Evolutionary conservation across 2,113 vertebrate genomes (phyloP).

Genomic region (Xiphias gladius): DNA sequence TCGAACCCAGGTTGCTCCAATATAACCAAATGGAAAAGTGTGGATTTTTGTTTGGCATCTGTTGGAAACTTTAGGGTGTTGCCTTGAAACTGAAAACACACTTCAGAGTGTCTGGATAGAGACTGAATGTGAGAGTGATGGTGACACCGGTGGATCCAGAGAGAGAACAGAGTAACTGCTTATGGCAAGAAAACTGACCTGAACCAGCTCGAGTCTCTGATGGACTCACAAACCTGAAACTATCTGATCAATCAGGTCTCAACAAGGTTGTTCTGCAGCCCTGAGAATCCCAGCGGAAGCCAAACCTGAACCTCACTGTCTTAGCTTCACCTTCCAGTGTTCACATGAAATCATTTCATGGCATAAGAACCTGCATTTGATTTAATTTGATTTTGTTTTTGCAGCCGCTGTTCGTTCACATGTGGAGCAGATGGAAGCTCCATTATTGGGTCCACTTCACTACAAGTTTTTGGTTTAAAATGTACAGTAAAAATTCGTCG

Average conservation of each 20-base stretch:
- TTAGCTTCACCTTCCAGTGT: background rate
- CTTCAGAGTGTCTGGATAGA: slow-evolving; percentile 4
- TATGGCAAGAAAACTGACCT: slow-evolving; percentile 32
- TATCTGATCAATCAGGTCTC: slow-evolving; percentile 14
- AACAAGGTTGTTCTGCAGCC: slow-evolving; percentile 19
- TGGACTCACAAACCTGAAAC: slow-evolving; percentile 1
- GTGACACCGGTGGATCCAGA: slow-evolving; percentile 9
- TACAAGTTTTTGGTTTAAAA: background rate
- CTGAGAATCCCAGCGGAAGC: background rate
- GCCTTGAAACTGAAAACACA: slow-evolving; percentile 32
- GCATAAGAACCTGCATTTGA: background rate
- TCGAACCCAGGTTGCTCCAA: too few relatives aligned
- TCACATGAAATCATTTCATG: background rate
- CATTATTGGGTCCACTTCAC: background rate
- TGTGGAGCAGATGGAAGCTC: background rate
- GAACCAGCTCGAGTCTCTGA: slow-evolving; percentile 7
- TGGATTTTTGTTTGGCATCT: background rate
- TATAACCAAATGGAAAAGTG: too few relatives aligned
- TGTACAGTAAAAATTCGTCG: too few relatives aligned
- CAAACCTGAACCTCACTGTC: background rate
- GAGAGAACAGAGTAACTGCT: slow-evolving; percentile 43
- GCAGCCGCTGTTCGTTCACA: background rate
- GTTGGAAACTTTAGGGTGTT: slow-evolving; percentile 33
- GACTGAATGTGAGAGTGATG: slow-evolving; percentile 22
- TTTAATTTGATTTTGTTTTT: background rate